Evolutionary conservation across 53 echinoderm and acorn worm genomes (phyloP).

Genomic region (Mesocentrotus franciscanus): DNA sequence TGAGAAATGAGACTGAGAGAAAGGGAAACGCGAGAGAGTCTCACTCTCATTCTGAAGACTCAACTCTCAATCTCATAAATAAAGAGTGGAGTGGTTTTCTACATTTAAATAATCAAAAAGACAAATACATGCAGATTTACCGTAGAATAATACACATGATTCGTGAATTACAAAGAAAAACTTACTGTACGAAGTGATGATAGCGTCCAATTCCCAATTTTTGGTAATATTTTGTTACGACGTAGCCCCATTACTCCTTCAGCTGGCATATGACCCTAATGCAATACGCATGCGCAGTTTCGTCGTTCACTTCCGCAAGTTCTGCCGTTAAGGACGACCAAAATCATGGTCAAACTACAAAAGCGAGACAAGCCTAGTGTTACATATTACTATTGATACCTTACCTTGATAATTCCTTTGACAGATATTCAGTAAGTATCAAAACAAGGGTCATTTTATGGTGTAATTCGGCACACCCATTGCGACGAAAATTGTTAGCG

Average conservation of each 20-base stretch:
- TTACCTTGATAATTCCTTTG: not conserved
- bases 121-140: slow-evolving; percentile 36
- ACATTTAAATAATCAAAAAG: not conserved
- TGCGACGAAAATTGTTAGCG: not conserved
- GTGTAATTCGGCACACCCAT: not conserved
- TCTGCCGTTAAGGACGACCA: not conserved
- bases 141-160: not conserved
- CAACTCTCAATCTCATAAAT: too few species aligned
- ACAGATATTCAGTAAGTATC: not conserved
- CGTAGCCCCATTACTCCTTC: not conserved
- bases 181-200: not conserved
- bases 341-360: not conserved
- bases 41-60: too few species aligned
- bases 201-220: not conserved
- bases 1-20: too few species aligned
- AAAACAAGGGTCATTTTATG: too few species aligned
- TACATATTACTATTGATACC: not conserved
- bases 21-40: too few species aligned
- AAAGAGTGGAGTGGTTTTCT: not conserved
- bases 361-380: not conserved
- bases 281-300: not conserved
- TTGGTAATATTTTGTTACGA: slow-evolving; percentile 7
- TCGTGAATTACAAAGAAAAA: not conserved
- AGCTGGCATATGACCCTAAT: not conserved
- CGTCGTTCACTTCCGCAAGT: not conserved